Base-by-base conservation (phyloP, 2,797 vertebrate genomes). In the Mormyrus proboscirostris region DNA sequence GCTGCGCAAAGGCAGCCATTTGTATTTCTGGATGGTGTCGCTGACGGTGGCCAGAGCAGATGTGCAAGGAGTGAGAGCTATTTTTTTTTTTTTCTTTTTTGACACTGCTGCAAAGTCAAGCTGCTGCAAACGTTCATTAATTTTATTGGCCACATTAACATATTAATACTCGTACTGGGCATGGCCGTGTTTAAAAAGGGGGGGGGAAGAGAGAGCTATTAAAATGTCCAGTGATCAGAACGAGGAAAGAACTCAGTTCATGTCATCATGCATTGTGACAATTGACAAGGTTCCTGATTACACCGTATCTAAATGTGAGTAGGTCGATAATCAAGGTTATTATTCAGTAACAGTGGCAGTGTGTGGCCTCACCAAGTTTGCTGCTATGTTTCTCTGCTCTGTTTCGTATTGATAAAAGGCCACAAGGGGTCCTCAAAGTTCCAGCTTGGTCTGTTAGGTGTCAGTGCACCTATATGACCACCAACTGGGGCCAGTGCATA, bases 341-440 rank as follows among this genome's bases (percentile, higher is more conserved):
- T 8, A 44, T 41, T 79, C 73, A 44, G 73, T 38, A 12, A 38
- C 65, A 19, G 5, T 86, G 47, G 5, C 8, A 12, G n/a, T 51
- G 47, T 84, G 47, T 47, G 41, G 6, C 50, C 25, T 55, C 51
- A 38, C 51, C 12, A 16, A 55, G 41, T 29, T 10, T 16, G 22
- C 25, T 86, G 50, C 50, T 19, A 7, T 19, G 49, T 7, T 49
- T 25, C 22, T 50, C 16, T 53, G 84, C 50, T 8, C 51, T 2
- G 9, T 59, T 55, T 33, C 53, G n/a, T 25, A 25, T 86, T 29
- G 4, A 25, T 62, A 62, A 88, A n/a, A n/a, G 86, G 57, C 86
- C 86, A 65, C 86, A 47, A 88, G 86, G 57, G 86, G 86, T 88
- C 86, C 55, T 88, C 57, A 88, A 62, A 44, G 86, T 65, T 65